Percentiles rank a stretch among this genome's conserved stretches.
Conservation (phyloP, 2,888 invertebrate species). For the Pyrochroa serraticornis region DNA sequence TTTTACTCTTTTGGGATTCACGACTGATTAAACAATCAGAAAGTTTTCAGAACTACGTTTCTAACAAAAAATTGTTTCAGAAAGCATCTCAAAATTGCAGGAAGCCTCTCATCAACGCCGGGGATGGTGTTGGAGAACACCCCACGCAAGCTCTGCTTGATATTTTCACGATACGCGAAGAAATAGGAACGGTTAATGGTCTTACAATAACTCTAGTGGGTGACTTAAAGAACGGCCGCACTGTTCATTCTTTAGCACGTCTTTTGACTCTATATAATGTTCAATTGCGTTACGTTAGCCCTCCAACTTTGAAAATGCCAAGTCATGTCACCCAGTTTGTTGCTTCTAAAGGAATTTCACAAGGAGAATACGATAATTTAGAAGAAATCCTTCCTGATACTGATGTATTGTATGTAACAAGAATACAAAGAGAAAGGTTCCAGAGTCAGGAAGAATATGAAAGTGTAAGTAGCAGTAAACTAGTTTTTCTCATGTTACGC, state of each 20-base stretch:
- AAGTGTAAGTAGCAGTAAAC: conserved; percentile 63
- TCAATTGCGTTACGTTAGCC: conserved; percentile 89
- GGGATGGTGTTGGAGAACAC: conserved; percentile 96
- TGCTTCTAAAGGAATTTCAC: conserved; percentile 76
- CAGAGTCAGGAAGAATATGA: conserved; percentile 82
- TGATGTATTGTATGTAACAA: conserved; percentile 97
- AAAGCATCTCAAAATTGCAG: conserved; percentile 81
- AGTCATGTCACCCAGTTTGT: conserved; percentile 82
- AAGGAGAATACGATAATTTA: conserved; percentile 73
- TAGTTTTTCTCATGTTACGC: too few relatives aligned
- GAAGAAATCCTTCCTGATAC: conserved; percentile 90
- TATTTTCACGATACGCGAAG: conserved; percentile 97
- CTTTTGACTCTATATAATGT: conserved; percentile 94
- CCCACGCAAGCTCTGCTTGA: conserved; percentile 98
- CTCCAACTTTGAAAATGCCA: conserved; percentile 89
- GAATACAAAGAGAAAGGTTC: conserved; percentile 96
- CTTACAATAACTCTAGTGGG: conserved; percentile 98
- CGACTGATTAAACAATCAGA: too few relatives aligned
- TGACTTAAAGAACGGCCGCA: conserved; percentile 96
- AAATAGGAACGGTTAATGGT: conserved; percentile 98
- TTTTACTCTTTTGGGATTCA: too few relatives aligned
- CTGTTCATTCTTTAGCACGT: conserved; percentile 95
- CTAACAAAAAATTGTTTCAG: too few relatives aligned
- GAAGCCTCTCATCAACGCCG: conserved; percentile 96
- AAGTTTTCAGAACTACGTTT: too few relatives aligned